A percentile compares a stretch with the other conserved stretches of the same genome.
Evolutionary conservation across 1,140 invertebrate genomes (phyloP).

Genomic region (Meteorus sp.): DNA sequence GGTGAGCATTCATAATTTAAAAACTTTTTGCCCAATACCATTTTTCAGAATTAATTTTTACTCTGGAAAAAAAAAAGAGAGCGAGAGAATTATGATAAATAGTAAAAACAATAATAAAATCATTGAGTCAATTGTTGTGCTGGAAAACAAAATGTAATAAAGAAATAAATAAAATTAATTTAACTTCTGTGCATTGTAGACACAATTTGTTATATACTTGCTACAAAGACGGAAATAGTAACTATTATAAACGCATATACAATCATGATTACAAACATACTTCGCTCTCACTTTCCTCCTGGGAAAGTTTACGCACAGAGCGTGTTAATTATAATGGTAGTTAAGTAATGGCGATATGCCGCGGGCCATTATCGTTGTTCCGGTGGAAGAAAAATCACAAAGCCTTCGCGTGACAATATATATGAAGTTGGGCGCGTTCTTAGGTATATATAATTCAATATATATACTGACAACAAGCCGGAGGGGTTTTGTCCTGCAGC

Average conservation of each 20-base stretch:
- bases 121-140: no score
- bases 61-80: not conserved
- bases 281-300: constrained; percentile 58
- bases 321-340: constrained; percentile 57
- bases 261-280: constrained; percentile 48
- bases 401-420: constrained; percentile 26
- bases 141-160: no score
- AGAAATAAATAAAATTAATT: constrained; percentile 14
- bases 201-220: not conserved
- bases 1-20: constrained; percentile 28
- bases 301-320: constrained; percentile 56
- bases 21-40: constrained; percentile 4
- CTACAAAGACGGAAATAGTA: constrained; percentile 20
- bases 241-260: constrained; percentile 24
- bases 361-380: constrained; percentile 33
- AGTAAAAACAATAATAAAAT: no score
- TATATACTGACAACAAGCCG: no score
- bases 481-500: no score
- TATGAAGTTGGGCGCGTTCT: not conserved
- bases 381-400: constrained; percentile 31
- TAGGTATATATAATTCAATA: constrained; percentile 9
- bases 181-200: not conserved
- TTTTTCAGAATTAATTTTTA: no score
- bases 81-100: not conserved
- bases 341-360: constrained; percentile 51